Conservation (phyloP, 1,140 invertebrate species). For the Delia radicum region DNA sequence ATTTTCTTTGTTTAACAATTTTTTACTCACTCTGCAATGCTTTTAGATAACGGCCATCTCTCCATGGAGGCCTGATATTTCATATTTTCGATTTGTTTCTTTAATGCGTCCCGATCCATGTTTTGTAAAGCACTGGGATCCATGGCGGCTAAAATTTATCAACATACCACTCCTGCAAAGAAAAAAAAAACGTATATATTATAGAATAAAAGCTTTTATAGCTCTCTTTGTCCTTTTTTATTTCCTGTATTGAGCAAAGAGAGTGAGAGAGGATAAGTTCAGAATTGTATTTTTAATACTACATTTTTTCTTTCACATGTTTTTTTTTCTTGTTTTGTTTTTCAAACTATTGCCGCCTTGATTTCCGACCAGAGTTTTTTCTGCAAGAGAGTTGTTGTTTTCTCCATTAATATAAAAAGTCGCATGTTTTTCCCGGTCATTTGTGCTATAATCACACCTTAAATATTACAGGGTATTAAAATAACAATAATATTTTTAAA, state of each 20-base stretch:
- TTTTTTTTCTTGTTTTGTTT: neutral
- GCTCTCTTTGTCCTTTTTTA: neutral
- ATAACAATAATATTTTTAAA: neutral
- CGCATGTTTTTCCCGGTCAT: conserved; percentile 8
- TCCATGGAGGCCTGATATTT: conserved; percentile 95
- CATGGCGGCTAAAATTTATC: conserved; percentile 64
- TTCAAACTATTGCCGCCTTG: neutral
- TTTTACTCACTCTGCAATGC: conserved; percentile 92
- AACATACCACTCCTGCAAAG: conserved; percentile 56
- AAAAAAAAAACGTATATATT: conserved; percentile 6
- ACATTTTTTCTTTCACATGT: neutral
- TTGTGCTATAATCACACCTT: conserved; percentile 18
- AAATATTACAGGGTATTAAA: neutral
- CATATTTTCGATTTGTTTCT: conserved; percentile 96
- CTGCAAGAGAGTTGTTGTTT: neutral
- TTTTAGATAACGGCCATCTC: conserved; percentile 90
- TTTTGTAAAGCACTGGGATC: conserved; percentile 87
- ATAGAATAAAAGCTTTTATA: neutral
- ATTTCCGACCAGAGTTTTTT: neutral
- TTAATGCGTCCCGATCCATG: conserved; percentile 96
- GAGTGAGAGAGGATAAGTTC: neutral
- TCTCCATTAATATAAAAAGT: neutral
- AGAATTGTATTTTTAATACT: too few species aligned
- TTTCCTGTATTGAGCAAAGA: neutral
- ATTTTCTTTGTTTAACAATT: neutral